Evolutionary conservation across 2,113 vertebrate genomes (phyloP).

Genomic region (Tinamus guttatus): DNA sequence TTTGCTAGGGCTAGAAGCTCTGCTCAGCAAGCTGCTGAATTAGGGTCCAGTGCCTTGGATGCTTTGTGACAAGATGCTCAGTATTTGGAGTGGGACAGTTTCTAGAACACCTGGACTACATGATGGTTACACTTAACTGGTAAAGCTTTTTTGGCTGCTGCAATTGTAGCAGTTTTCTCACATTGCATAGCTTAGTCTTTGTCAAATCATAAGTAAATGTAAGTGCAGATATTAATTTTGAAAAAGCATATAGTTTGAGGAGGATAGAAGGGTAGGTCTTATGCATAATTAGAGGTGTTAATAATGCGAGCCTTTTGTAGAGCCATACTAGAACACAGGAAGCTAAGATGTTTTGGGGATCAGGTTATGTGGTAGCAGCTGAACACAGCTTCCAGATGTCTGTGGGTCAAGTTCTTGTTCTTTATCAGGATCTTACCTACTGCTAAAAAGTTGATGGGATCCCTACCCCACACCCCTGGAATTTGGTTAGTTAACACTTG

Average conservation of each 20-base stretch:
- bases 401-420: accelerated
- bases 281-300: neutral
- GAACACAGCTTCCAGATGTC: accelerated
- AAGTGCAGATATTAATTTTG: accelerated
- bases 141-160: accelerated
- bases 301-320: accelerated
- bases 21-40: accelerated
- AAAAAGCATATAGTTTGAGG: accelerated
- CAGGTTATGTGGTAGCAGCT: accelerated
- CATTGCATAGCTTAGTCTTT: too few relatives aligned
- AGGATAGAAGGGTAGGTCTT: accelerated
- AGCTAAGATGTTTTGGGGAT: accelerated
- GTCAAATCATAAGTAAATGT: accelerated
- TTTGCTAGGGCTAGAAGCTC: neutral
- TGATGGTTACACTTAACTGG: accelerated
- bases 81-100: neutral
- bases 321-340: accelerated
- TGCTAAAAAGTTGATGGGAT: too few relatives aligned
- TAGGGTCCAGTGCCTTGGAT: accelerated
- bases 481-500: accelerated
- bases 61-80: accelerated
- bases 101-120: accelerated
- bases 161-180: too few relatives aligned
- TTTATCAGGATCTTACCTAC: accelerated
- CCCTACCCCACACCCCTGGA: too few relatives aligned